Evolutionary conservation across 2,113 vertebrate species (phyloP).

Genomic region (Hydropotes inermis): DNA sequence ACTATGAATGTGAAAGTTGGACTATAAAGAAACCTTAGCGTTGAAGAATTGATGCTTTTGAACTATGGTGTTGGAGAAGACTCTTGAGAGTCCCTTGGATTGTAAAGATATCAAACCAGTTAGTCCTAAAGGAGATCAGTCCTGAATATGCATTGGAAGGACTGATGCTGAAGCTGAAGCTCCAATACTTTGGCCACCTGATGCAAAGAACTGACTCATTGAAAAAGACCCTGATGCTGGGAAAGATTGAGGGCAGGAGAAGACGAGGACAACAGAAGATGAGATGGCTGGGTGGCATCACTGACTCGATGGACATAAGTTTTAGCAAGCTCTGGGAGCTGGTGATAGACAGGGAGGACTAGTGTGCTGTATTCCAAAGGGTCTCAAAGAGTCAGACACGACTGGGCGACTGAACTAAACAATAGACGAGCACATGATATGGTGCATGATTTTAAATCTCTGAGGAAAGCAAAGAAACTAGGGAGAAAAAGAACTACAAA

Average conservation of each 20-base stretch:
- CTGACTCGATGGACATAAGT: background rate
- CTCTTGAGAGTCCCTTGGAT: background rate
- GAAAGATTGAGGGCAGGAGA: background rate
- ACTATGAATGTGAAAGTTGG: background rate
- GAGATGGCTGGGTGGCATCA: background rate
- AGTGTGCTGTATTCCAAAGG: background rate
- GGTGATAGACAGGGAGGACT: background rate
- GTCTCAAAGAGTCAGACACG: background rate
- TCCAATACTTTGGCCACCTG: background rate
- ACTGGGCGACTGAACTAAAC: background rate
- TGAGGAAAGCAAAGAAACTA: background rate
- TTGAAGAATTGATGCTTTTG: background rate
- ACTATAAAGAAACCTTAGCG: background rate
- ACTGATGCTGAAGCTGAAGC: background rate
- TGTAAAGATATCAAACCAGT: background rate
- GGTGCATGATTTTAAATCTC: background rate
- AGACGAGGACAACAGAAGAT: background rate
- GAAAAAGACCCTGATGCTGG: background rate
- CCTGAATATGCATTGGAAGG: background rate
- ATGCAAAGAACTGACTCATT: background rate
- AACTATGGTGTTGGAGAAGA: background rate
- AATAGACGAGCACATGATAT: background rate
- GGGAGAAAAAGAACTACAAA: background rate
- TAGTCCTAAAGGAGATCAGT: background rate
- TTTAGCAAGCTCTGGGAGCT: background rate